Conservation (phyloP, 2,797 vertebrate genomes). For the Valencia hispanica region DNA sequence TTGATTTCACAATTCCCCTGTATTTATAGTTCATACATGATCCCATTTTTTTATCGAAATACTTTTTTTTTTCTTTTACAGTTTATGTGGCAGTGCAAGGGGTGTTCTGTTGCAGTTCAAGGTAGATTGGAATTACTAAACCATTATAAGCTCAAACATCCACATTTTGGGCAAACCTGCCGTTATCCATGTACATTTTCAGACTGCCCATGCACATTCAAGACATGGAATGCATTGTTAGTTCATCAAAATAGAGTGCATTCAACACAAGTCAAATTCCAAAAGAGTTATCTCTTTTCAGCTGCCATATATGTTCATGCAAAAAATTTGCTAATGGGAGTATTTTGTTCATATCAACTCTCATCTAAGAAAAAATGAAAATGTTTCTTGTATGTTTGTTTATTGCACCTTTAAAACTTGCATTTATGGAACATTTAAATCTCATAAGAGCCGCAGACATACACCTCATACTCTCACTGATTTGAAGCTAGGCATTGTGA, state of each 20-base stretch:
- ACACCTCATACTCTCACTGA: no score
- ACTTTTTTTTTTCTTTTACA: no score
- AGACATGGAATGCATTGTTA: background rate
- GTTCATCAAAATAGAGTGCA: background rate
- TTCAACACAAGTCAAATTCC: background rate
- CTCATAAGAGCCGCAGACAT: no score
- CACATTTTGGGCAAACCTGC: background rate
- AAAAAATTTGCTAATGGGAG: background rate
- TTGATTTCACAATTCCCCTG: no score
- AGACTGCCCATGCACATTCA: background rate
- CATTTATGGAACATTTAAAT: background rate
- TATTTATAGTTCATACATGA: no score
- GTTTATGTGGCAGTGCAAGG: conserved; percentile 2
- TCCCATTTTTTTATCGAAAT: no score
- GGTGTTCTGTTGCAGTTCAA: background rate
- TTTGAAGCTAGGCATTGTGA: no score
- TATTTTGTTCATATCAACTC: background rate
- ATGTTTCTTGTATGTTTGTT: background rate
- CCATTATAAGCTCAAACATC: background rate
- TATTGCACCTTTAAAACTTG: background rate
- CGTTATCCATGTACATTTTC: background rate
- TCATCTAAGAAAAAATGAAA: background rate
- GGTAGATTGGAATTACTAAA: background rate
- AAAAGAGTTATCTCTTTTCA: background rate
- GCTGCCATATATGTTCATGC: background rate